Percentiles rank a stretch among this genome's conserved stretches.
These are phyloP conservation scores for Cryptotermes secundus DNA, from an alignment of 1,140 invertebrate genomes.

Conservation along the genomic window DNA sequence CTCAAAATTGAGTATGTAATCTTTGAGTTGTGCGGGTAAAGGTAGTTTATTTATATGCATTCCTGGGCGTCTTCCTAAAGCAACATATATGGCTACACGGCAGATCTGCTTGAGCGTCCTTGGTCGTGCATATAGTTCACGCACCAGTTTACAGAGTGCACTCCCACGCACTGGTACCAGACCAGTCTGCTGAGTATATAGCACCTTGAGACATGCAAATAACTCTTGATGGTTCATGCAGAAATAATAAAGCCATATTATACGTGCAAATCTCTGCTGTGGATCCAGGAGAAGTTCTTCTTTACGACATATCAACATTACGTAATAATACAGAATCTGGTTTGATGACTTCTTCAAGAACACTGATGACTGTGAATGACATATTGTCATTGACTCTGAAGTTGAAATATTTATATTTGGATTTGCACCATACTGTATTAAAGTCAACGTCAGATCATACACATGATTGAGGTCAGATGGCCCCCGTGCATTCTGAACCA, in stretches of 20 bases:
- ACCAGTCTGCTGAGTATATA: slow-evolving; percentile 63
- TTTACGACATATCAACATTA: slow-evolving; percentile 65
- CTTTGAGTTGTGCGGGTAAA: slow-evolving; percentile 63
- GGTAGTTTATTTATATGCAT: slow-evolving; percentile 64
- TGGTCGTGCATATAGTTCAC: slow-evolving; percentile 61
- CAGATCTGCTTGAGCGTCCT: slow-evolving; percentile 65
- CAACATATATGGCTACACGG: slow-evolving; percentile 63
- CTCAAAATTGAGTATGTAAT: slow-evolving; percentile 70
- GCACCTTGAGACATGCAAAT: slow-evolving; percentile 61
- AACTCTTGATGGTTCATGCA: slow-evolving; percentile 66
- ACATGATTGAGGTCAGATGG: slow-evolving; percentile 66
- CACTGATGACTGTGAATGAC: slow-evolving; percentile 47
- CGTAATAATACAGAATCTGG: slow-evolving; percentile 68
- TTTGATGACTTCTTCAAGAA: slow-evolving; percentile 62
- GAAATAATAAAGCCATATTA: slow-evolving; percentile 66
- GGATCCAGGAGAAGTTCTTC: slow-evolving; percentile 67
- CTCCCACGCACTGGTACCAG: slow-evolving; percentile 63
- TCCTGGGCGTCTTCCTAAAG: slow-evolving; percentile 60
- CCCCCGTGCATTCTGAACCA: slow-evolving; percentile 65
- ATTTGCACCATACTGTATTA: slow-evolving; percentile 64
- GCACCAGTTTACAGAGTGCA: slow-evolving; percentile 59
- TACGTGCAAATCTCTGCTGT: slow-evolving; percentile 59
- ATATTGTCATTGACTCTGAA: slow-evolving; percentile 23
- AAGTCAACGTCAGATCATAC: slow-evolving; percentile 64
- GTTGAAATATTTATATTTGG: slow-evolving; percentile 56